A percentile compares a stretch with the other conserved stretches of the same genome.
Conservation (phyloP, 2,888 invertebrate genomes). For the Dioctria rufipes region DNA sequence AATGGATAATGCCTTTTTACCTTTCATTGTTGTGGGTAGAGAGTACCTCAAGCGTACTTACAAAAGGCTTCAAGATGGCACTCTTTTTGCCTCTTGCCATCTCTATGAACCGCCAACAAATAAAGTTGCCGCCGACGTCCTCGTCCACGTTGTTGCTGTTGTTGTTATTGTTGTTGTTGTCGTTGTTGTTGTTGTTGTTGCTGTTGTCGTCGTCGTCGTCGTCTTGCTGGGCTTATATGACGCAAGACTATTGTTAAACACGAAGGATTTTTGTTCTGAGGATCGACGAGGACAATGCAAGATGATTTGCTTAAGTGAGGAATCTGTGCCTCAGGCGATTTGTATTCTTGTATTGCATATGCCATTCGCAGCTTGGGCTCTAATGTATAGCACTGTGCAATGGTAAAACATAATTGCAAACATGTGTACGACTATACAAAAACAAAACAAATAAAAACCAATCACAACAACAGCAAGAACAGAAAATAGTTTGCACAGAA, state of each 20-base stretch:
- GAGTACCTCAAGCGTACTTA: neutral
- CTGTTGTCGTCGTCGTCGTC: neutral
- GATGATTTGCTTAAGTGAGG: constrained; percentile 44
- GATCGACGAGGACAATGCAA: constrained; percentile 29
- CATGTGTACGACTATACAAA: neutral
- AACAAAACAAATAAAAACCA: neutral
- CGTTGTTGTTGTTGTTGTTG: neutral
- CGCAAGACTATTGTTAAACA: constrained; percentile 35
- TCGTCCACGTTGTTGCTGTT: too few species aligned
- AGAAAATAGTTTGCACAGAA: neutral
- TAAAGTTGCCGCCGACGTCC: too few species aligned
- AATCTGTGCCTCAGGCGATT: constrained; percentile 18
- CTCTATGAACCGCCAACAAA: too few species aligned
- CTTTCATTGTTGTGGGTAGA: neutral
- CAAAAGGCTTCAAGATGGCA: neutral
- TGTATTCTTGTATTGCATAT: neutral
- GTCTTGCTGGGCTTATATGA: neutral
- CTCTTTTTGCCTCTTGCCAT: too few species aligned
- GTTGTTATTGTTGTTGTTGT: too few species aligned
- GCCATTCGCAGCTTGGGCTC: neutral
- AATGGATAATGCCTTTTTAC: constrained; percentile 7
- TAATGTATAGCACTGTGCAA: too few species aligned
- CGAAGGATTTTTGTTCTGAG: constrained; percentile 4
- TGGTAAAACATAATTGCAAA: constrained; percentile 8
- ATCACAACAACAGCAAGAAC: neutral